These are phyloP conservation scores for Sarcophaga caerulescens DNA, from an alignment of 2,888 invertebrate species.

Conservation along the genomic window DNA sequence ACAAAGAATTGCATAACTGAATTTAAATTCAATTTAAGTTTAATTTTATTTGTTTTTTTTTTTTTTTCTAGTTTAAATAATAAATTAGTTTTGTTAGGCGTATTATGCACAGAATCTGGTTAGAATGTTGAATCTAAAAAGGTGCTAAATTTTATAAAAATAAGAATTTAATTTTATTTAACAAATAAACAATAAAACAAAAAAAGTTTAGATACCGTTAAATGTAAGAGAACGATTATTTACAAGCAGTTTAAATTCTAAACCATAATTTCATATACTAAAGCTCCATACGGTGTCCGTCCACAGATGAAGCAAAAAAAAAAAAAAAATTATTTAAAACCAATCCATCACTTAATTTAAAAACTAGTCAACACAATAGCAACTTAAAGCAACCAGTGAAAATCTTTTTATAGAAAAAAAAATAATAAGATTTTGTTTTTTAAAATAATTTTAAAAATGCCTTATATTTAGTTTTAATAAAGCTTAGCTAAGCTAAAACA, in stretches of 20 bases:
- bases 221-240: too few species aligned
- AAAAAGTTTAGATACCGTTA: neutral
- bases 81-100: neutral
- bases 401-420: neutral
- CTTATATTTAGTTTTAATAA: neutral
- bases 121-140: slow-evolving; percentile 64
- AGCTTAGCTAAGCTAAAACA: too few species aligned
- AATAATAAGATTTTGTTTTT: neutral
- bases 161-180: neutral
- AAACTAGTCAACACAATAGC: slow-evolving; percentile 54
- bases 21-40: slow-evolving; percentile 22
- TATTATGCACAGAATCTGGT: neutral
- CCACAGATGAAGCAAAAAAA: slow-evolving; percentile 49
- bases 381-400: slow-evolving; percentile 41
- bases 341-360: slow-evolving; percentile 20
- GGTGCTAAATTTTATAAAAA: slow-evolving; percentile 60
- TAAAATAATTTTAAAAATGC: neutral
- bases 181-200: neutral
- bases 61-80: slow-evolving; percentile 41
- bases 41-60: slow-evolving; percentile 24
- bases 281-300: slow-evolving; percentile 61
- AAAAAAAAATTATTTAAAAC: slow-evolving; percentile 29
- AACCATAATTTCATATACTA: neutral
- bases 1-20: slow-evolving; percentile 35
- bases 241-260: too few species aligned